Base-by-base conservation (phyloP, 2,888 invertebrate genomes). In the Ochlodes sylvanus region DNA sequence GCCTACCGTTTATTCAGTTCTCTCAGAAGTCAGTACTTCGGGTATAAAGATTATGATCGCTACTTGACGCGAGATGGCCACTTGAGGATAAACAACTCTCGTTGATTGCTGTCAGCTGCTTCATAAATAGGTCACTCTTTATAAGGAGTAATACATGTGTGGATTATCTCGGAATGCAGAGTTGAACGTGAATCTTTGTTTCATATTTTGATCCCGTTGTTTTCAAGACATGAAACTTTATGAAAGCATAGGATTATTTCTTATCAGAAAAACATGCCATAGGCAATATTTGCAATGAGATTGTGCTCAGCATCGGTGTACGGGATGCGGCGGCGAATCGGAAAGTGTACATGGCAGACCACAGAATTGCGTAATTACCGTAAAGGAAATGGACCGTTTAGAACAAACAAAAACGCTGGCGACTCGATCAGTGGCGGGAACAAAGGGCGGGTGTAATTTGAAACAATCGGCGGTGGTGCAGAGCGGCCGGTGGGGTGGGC, bases 381-480 rank as follows among this genome's bases (percentile, higher is more conserved):
- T 88, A 85, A 90, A 89, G 90, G 90, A 92, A 91, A 91, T 87
- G 81, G 86, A 83, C 87, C 88, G 89, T 88, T 89, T 87, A 86
- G 86, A 84, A 85, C 86, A 88, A 90, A 92, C 92, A 90, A 92
- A 92, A 92, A 91, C 86, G 84, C 82, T 79, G 86, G 88, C 87
- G 87, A 90, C 84, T 89, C 89, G 90, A 92, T 92, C 90, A 87
- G 89, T 85, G 87, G 87, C 87, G 87, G 88, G 88, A 90, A 92
- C 92, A 92, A 93, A 92, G 91, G 77, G 86, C 90, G 85, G 83
- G 86, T 86, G 91, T 91, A 93, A 92, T 92, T 92, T 89, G 92
- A 92, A 92, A 92, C 92, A 92, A 93, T 93, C 91, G 91, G 86
- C 83, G 86, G 87, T 86, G 87, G 87, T 87, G 88, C 86, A 83